Evolutionary conservation across 1,140 invertebrate species (phyloP), one percentile per base, ranked within the genome.

Genomic region (Drosophila serrata): DNA sequence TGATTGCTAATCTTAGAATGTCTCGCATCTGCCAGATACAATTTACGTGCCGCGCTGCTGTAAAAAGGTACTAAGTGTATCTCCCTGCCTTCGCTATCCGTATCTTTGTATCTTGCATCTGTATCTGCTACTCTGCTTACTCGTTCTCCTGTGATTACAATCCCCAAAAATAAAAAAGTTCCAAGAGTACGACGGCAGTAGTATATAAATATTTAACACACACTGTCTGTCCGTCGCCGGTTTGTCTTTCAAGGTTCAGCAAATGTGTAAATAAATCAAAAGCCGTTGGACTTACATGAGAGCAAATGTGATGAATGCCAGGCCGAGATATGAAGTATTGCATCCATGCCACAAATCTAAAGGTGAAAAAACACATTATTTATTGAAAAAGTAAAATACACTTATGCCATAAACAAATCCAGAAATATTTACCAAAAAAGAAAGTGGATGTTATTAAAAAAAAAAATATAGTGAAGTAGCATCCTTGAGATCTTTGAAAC

Each of bases 261-360:
- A 75, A 75, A 58, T 75, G 59, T 58, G 60, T 75, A 75, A 75
- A 75, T 75, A 75, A 75, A 75, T 75, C 60, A 75, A 75, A 75
- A 65, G 59, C 51, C 37, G 37, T 64, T 61, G 51, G 69, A 64
- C 73, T 37, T 64, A 74, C 70, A 75, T 31, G 45, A 8, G 19
- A 57, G 73, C 17, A 29, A 35, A 58, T 58, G 33, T 58, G 68
- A 72, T 70, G 51, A 51, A 72, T 72, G 64, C 19, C 42, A 4
- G 5, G 64, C 3, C 19, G n/a, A 48, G 68, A 33, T 35, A 69
- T 58, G 35, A 69, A 46, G 33, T 39, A 68, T 70, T 45, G 62
- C 61, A 51, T 67, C 27, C 17, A 33, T 6, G 27, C 22, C 6
- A 22, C 22, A 59, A 45, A 29, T 37, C 31, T 48, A 24, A 48